Evolutionary conservation across 2,113 vertebrate species (phyloP), one percentile per base, ranked within the genome.

Genomic region (Otocyon megalotis): DNA sequence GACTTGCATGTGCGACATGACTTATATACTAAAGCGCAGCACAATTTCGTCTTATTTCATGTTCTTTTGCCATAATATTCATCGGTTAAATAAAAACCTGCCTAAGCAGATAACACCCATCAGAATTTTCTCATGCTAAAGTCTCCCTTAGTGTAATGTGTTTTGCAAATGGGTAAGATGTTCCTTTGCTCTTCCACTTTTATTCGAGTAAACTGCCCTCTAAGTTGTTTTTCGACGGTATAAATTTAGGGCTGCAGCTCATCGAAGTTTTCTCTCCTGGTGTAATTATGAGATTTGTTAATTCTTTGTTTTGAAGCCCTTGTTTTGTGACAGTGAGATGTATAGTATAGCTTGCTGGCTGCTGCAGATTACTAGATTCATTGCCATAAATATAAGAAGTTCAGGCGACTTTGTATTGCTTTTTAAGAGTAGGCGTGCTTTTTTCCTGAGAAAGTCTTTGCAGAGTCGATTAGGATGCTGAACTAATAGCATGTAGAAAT

Each of bases 1-100:
- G 80, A 88, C 74, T 56, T 53, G 32, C 83, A 93, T 93, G 48
- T 95, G 80, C 74, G 76, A 92, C 60, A 37, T 96, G 90, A 92
- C 93, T 89, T 94, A 74, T 35, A 43, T 79, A 48, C 54, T 92
- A 85, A 96, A 94, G 13, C 58, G 77, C 30, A 15, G 2, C 87
- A 26, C 10, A 48, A 2, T 94, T 95, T 92, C 65, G n/a, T 96
- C 24, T 71, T 79, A 62, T 22, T 83, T 58, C 53, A 28, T 83
- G 43, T 92, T 93, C 80, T 71, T 94, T 87, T 81, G 43, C 58
- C 22, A 8, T 92, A 88, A 58, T 54, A 10, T 19, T 82, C 84
- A 94, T 82, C 8, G 65, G 24, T 84, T 92, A 94, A 95, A 77
- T 48, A 89, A 79, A 95, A 77, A 30, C 32, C 35, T 95, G n/a